These are phyloP conservation scores for Nannoperca australis DNA, from an alignment of 2,797 vertebrate species.

Conservation along the genomic window DNA sequence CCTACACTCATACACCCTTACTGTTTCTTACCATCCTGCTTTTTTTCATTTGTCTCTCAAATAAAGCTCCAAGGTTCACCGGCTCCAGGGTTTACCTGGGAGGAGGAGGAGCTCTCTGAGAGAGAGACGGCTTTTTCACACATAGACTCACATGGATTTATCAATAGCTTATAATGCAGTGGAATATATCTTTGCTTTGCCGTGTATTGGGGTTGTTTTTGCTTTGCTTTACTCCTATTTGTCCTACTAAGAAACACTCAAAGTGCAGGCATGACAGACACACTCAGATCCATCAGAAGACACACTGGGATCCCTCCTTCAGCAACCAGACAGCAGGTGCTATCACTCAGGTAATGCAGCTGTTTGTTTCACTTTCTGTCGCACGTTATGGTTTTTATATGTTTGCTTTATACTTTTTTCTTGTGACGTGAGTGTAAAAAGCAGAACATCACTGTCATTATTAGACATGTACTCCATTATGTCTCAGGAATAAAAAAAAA, in stretches of 20 bases:
- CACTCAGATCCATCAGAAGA: conserved; percentile 13
- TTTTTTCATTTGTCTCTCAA: conserved; percentile 11
- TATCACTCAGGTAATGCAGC: conserved; percentile 50
- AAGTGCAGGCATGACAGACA: conserved; percentile 13
- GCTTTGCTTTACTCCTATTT: conserved; percentile 64
- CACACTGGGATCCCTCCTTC: conserved; percentile 56
- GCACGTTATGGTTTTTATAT: neutral
- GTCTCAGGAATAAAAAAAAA: neutral
- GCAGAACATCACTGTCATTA: neutral
- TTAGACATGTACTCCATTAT: neutral
- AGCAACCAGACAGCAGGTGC: conserved; percentile 44
- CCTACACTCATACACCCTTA: neutral
- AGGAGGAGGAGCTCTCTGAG: neutral
- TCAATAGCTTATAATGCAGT: conserved; percentile 48
- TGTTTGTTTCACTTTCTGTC: conserved; percentile 1
- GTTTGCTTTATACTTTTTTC: neutral
- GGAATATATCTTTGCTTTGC: conserved; percentile 15
- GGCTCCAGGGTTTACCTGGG: conserved; percentile 20
- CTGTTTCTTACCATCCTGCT: neutral
- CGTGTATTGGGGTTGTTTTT: conserved; percentile 58
- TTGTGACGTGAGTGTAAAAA: neutral
- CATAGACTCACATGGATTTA: conserved; percentile 22
- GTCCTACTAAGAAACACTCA: conserved; percentile 1
- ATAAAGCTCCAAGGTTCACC: conserved; percentile 47
- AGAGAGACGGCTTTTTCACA: neutral